These are phyloP conservation scores for Drepana falcataria DNA, from an alignment of 2,888 invertebrate genomes.

Conservation along the genomic window DNA sequence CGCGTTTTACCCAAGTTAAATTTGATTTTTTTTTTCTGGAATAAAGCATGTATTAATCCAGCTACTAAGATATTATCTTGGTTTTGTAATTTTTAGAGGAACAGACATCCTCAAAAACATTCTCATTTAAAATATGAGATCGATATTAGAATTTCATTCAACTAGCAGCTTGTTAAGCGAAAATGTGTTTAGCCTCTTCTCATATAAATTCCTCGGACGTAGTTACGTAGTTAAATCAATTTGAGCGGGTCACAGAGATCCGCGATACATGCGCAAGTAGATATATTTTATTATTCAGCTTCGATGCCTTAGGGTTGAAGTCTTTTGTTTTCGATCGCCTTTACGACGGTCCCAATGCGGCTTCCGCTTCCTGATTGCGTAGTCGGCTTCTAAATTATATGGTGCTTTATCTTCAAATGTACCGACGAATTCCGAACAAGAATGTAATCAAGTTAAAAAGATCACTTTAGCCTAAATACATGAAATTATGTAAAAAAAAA, in stretches of 20 bases:
- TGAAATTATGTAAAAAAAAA: too few relatives aligned
- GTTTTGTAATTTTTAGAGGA: too few relatives aligned
- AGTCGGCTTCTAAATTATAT: constrained; percentile 7
- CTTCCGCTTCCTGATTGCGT: constrained; percentile 19
- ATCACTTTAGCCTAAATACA: too few relatives aligned
- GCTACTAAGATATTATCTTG: too few relatives aligned
- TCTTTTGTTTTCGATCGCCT: constrained; percentile 33
- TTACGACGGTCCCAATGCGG: constrained; percentile 18
- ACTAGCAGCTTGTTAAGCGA: too few relatives aligned
- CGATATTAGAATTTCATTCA: too few relatives aligned
- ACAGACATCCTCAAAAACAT: too few relatives aligned
- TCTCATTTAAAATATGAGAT: background rate
- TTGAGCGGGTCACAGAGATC: constrained; percentile 38
- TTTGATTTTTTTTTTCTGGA: too few relatives aligned
- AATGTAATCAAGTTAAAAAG: too few relatives aligned
- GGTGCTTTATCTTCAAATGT: background rate
- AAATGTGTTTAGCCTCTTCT: background rate
- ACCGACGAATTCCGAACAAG: too few relatives aligned
- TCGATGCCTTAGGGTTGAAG: constrained; percentile 20
- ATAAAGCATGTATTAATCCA: too few relatives aligned
- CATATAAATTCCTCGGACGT: constrained; percentile 21
- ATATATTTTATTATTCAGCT: constrained; percentile 36
- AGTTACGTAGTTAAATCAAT: constrained; percentile 48
- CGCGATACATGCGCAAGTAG: constrained; percentile 38
- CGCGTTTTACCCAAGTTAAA: too few relatives aligned